Evolutionary conservation across 2,113 vertebrate species (phyloP), one percentile per base, ranked within the genome.

Genomic region (Prionailurus viverrinus): DNA sequence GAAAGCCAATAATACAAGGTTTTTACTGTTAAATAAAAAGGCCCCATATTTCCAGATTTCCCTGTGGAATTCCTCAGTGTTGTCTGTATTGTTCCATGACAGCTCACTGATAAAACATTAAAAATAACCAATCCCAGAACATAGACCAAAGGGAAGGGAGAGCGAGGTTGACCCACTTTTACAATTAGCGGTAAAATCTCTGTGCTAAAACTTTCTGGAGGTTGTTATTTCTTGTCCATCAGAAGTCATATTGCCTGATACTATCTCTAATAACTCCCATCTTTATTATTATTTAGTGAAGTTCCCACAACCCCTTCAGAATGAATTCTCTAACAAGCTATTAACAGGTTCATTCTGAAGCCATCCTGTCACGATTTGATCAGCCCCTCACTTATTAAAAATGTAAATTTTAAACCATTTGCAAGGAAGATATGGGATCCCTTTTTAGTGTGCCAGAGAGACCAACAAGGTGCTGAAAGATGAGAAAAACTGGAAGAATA

Each of bases 371-470:
- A 95, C 18, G 51, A 87, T 88, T 96, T 48, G 39, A 88, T 90
- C 94, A 96, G 41, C 51, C 2, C n/a, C 61, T 61, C 31, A 53
- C 74, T 96, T 83, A 90, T 45, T 71, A 92, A 92, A 93, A 95
- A 90, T 96, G 73, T 80, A 97, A 94, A 96, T 84, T 82, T n/a
- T 84, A 95, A 89, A 81, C 51, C 69, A 1, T 94, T 97, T 89
- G 11, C 89, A 66, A 93, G 48, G 21, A 92, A 97, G 96, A 84
- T 78, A 97, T 76, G 74, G 41, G 23, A 74, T 80, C 39, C 51
- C 55, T 82, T 96, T 96, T 95, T 88, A 97, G 29, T 55, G 65
- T 53, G n/a, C 27, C 51, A 69, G 48, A 91, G 65, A 91, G 51
- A 90, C 55, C 55, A 83, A 55, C 31, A 90, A 92, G 65, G 45